Evolutionary conservation across 2,797 vertebrate species (phyloP).

Genomic region (Thaleichthys pacificus): DNA sequence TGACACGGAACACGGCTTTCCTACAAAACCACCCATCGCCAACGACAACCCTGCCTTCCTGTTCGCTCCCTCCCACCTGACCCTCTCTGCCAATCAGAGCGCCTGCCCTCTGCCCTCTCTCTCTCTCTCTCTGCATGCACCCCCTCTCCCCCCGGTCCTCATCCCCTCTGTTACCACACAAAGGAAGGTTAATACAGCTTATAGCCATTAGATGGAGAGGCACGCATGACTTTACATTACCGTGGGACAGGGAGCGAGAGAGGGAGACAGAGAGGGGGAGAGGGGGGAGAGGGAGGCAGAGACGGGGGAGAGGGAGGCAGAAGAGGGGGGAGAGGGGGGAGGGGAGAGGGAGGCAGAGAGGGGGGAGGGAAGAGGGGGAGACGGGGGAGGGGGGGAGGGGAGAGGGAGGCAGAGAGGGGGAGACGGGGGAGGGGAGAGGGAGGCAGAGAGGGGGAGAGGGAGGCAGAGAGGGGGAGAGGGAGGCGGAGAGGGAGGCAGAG

Average conservation of each 20-base stretch:
- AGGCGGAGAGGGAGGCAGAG: not conserved
- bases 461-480: not conserved
- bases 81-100: conserved; percentile 54
- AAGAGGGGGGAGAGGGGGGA: not conserved
- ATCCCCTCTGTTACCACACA: conserved; percentile 17
- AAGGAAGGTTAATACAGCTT: conserved; percentile 33
- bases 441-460: too few relatives aligned
- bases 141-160: conserved; percentile 7
- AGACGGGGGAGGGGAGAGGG: not conserved
- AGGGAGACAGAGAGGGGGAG: not conserved
- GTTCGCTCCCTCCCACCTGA: conserved; percentile 23
- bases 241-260: not conserved
- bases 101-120: conserved; percentile 45
- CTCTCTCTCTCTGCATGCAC: conserved; percentile 36
- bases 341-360: not conserved
- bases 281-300: not conserved
- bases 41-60: conserved; percentile 22
- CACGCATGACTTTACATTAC: conserved; percentile 34
- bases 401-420: conserved; percentile 1
- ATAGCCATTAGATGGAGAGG: conserved; percentile 26
- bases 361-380: too few relatives aligned
- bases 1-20: conserved; percentile 68
- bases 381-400: not conserved
- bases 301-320: too few relatives aligned
- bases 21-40: conserved; percentile 48